These are phyloP conservation scores for Hiodon alosoides DNA, from an alignment of 2,113 vertebrate species.

Conservation along the genomic window DNA sequence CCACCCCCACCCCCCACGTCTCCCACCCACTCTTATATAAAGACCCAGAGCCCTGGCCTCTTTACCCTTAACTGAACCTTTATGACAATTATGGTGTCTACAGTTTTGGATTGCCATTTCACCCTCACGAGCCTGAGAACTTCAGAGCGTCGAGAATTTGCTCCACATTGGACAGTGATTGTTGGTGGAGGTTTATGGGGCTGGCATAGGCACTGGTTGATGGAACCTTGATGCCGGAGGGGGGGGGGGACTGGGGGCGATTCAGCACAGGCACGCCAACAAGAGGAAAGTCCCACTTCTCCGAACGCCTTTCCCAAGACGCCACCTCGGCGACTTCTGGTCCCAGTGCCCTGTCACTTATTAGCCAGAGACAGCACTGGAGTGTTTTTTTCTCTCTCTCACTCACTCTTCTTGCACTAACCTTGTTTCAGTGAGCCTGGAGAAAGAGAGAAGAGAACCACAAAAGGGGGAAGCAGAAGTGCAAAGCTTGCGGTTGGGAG, in stretches of 20 bases:
- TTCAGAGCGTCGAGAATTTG: background rate
- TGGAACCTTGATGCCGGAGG: too few species aligned
- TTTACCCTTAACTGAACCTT: slow-evolving; percentile 4
- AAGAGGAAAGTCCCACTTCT: background rate
- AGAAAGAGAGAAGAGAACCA: slow-evolving; percentile 60
- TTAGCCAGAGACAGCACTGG: background rate
- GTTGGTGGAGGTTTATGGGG: too few species aligned
- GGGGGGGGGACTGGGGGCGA: too few species aligned
- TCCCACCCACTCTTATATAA: slow-evolving; percentile 22
- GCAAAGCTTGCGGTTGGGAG: slow-evolving; percentile 75
- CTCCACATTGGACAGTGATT: background rate
- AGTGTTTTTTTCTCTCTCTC: background rate
- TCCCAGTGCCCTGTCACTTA: background rate
- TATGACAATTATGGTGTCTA: slow-evolving; percentile 6
- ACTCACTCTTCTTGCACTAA: slow-evolving; percentile 37
- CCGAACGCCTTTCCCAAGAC: background rate
- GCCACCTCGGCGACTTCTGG: background rate
- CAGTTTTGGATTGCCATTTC: background rate
- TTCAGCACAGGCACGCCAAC: too few species aligned
- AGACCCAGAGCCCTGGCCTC: slow-evolving; percentile 10
- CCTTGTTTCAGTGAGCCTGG: slow-evolving; percentile 65
- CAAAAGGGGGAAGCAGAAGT: slow-evolving; percentile 80
- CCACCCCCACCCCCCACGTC: slow-evolving; percentile 16
- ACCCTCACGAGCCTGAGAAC: background rate
- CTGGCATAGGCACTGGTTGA: too few species aligned